phyloP scores from a whole-genome alignment of 2,113 vertebrate species.

The Hippotragus niger region DNA sequence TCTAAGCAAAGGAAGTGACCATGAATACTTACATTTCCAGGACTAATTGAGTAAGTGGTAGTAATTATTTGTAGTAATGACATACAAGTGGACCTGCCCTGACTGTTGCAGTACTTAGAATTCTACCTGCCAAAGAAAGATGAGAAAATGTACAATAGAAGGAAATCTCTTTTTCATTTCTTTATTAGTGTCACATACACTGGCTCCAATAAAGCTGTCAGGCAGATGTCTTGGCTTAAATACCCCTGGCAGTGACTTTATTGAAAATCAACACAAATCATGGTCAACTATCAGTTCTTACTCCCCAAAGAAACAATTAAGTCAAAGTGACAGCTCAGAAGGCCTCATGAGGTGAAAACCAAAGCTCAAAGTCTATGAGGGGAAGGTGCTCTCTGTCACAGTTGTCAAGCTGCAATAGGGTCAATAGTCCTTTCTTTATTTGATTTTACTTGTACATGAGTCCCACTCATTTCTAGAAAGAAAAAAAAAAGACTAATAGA shows the following conservation, averaged over 20 bases:
- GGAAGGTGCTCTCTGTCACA: background rate
- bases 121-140: background rate
- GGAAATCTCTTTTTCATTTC: conserved; percentile 36
- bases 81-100: background rate
- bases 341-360: background rate
- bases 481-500: conserved; percentile 19
- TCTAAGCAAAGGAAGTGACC: background rate
- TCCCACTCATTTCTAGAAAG: conserved; percentile 42
- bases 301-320: conserved; percentile 62
- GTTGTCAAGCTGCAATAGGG: background rate
- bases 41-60: background rate
- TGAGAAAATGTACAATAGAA: background rate
- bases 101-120: background rate
- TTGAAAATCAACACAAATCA: conserved; percentile 72
- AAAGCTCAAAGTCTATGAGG: background rate
- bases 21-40: background rate
- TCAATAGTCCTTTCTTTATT: conserved; percentile 43
- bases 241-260: conserved; percentile 68
- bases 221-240: conserved; percentile 65
- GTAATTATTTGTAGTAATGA: background rate
- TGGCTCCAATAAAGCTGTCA: conserved; percentile 55
- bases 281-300: conserved; percentile 41
- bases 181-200: conserved; percentile 52
- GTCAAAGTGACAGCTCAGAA: conserved; percentile 28
- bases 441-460: conserved; percentile 7